Percentiles rank a stretch among this genome's conserved stretches.
These are phyloP conservation scores for Holocentrus rufus DNA, from an alignment of 2,797 vertebrate genomes.

Conservation along the genomic window DNA sequence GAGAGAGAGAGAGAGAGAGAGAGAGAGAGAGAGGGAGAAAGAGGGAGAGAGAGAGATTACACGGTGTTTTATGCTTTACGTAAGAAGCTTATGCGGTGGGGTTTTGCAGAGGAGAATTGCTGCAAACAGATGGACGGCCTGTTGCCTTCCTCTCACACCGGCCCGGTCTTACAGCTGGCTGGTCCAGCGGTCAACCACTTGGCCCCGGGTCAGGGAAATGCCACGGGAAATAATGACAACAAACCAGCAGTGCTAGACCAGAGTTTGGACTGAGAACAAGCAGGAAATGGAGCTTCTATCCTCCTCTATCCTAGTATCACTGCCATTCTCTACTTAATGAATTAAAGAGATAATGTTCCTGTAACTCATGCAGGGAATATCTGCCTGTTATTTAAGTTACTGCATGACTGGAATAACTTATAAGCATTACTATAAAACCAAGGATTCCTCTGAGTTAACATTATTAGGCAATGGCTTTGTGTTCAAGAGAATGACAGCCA, in stretches of 20 bases:
- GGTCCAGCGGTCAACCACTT: conserved; percentile 54
- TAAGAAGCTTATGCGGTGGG: conserved; percentile 78
- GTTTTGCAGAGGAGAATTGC: conserved; percentile 70
- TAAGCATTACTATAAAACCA: not conserved
- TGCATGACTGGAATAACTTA: not conserved
- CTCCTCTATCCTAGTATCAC: too few species aligned
- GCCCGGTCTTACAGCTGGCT: conserved; percentile 59
- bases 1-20: conserved; percentile 49
- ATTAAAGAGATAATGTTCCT: conserved; percentile 2
- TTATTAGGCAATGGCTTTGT: too few species aligned
- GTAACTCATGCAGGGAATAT: too few species aligned
- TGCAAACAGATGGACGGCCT: conserved; percentile 73
- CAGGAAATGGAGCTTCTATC: not conserved
- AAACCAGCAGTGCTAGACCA: conserved; percentile 15
- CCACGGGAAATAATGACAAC: conserved; percentile 57
- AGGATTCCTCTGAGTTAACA: not conserved
- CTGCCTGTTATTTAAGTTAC: not conserved
- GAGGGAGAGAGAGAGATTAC: conserved; percentile 65
- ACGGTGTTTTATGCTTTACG: conserved; percentile 79
- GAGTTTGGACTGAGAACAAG: not conserved
- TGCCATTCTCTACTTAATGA: not conserved
- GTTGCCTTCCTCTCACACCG: conserved; percentile 36
- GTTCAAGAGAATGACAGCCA: not conserved
- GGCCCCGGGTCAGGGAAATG: conserved; percentile 56
- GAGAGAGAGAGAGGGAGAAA: conserved; percentile 57